Percentiles rank a stretch among this genome's conserved stretches.
Evolutionary conservation across 2,113 vertebrate genomes (phyloP).

Genomic region (Prionailurus viverrinus): DNA sequence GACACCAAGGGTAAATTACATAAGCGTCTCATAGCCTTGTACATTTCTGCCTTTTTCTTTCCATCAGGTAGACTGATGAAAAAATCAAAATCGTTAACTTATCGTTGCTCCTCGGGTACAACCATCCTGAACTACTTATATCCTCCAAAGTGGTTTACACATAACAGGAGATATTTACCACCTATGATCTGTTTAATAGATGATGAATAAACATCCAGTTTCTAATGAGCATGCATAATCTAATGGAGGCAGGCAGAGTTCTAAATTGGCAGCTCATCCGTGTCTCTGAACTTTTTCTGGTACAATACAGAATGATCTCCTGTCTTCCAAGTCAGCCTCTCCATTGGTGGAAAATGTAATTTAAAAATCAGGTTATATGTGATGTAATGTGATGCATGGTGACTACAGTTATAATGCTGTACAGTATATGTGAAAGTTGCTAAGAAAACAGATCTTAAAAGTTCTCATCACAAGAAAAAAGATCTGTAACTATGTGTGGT

Average conservation of each 20-base stretch:
- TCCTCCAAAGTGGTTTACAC: background rate
- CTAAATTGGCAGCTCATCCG: background rate
- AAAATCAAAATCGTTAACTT: background rate
- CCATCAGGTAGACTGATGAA: slow-evolving; percentile 19
- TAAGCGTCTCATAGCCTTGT: background rate
- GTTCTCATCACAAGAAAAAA: background rate
- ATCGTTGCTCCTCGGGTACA: background rate
- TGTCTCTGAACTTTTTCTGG: background rate
- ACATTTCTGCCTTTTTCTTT: background rate
- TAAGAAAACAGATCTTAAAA: background rate
- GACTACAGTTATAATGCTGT: background rate
- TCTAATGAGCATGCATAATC: background rate
- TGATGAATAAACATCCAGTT: background rate
- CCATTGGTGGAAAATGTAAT: background rate
- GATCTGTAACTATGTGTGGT: background rate
- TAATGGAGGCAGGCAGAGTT: background rate
- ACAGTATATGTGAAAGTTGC: background rate
- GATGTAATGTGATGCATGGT: too few relatives aligned
- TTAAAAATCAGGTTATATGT: background rate
- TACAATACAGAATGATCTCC: background rate
- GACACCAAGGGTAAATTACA: background rate
- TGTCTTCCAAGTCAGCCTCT: background rate
- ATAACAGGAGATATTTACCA: background rate
- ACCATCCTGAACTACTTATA: background rate
- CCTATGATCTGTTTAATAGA: background rate